A percentile compares a stretch with the other conserved stretches of the same genome.
These are phyloP conservation scores for Odontothrips loti DNA, from an alignment of 2,888 invertebrate genomes.

Conservation along the genomic window DNA sequence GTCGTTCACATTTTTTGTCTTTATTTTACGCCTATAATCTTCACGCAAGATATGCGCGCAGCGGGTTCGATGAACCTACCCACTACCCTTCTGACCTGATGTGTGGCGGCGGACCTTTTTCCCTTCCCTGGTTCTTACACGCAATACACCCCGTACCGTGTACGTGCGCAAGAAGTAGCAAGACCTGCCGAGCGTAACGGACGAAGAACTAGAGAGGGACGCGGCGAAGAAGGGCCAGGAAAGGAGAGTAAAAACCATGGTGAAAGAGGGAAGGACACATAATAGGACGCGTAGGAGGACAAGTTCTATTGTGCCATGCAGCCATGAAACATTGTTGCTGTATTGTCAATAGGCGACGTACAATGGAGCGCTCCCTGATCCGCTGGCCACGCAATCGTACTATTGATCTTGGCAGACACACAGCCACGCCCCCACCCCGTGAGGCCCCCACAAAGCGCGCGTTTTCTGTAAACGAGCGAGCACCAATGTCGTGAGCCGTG, in stretches of 20 bases:
- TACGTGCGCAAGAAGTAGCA: too few relatives aligned
- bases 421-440: background rate
- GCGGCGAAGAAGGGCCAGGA: too few relatives aligned
- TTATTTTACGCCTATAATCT: too few relatives aligned
- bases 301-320: constrained; percentile 21
- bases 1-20: too few relatives aligned
- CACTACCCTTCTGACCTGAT: too few relatives aligned
- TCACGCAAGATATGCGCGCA: too few relatives aligned
- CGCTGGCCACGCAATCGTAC: background rate
- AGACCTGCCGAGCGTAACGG: too few relatives aligned
- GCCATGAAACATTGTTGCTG: constrained; percentile 26
- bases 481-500: background rate
- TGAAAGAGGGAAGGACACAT: background rate
- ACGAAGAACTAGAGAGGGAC: too few relatives aligned
- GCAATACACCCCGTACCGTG: too few relatives aligned
- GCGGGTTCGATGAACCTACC: too few relatives aligned
- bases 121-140: too few relatives aligned
- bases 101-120: too few relatives aligned
- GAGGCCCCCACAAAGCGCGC: background rate
- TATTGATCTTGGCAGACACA: constrained; percentile 24
- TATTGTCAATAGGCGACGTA: constrained; percentile 22
- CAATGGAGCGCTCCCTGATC: background rate
- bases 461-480: constrained; percentile 19
- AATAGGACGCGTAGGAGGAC: background rate
- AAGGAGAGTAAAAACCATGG: background rate